phyloP scores from a whole-genome alignment of 1,140 invertebrate genomes.

The Drosophila azteca region DNA sequence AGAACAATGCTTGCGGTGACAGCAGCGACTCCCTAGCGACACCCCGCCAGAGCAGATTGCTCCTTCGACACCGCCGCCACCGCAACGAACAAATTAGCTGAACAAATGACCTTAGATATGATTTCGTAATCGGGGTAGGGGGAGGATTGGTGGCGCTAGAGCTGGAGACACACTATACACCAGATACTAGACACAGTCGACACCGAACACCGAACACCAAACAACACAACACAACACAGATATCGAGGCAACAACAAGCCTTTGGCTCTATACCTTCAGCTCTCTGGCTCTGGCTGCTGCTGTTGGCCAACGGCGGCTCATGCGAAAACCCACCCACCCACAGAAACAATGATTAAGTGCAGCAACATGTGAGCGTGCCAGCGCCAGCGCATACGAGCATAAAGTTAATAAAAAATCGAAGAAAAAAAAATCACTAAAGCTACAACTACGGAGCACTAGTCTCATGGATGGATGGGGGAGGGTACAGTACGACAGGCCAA shows the following conservation, averaged over 20 bases:
- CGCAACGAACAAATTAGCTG: constrained; percentile 64
- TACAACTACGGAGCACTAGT: constrained; percentile 2
- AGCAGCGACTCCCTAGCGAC: background rate
- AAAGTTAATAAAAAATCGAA: constrained; percentile 54
- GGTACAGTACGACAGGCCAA: constrained; percentile 27
- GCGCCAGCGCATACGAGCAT: constrained; percentile 56
- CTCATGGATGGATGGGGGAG: constrained; percentile 9
- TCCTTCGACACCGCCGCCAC: background rate
- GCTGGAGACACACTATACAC: background rate
- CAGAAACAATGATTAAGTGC: constrained; percentile 76
- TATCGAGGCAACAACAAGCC: constrained; percentile 25
- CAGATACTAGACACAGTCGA: constrained; percentile 13
- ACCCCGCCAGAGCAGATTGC: constrained; percentile 1
- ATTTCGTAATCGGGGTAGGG: constrained; percentile 72
- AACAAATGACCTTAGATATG: constrained; percentile 82
- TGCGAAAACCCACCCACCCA: constrained; percentile 77
- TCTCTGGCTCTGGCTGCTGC: background rate
- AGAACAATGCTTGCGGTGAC: constrained; percentile 41
- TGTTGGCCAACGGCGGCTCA: constrained; percentile 71
- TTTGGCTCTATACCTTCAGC: constrained; percentile 3
- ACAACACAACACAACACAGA: constrained; percentile 27
- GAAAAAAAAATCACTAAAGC: constrained; percentile 24
- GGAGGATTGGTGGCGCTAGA: constrained; percentile 29
- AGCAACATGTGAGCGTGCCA: constrained; percentile 78
- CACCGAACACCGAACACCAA: constrained; percentile 6